A percentile compares a stretch with the other conserved stretches of the same genome.
These are phyloP conservation scores for Drosophila saltans DNA, from an alignment of 1,140 invertebrate genomes.

Conservation along the genomic window DNA sequence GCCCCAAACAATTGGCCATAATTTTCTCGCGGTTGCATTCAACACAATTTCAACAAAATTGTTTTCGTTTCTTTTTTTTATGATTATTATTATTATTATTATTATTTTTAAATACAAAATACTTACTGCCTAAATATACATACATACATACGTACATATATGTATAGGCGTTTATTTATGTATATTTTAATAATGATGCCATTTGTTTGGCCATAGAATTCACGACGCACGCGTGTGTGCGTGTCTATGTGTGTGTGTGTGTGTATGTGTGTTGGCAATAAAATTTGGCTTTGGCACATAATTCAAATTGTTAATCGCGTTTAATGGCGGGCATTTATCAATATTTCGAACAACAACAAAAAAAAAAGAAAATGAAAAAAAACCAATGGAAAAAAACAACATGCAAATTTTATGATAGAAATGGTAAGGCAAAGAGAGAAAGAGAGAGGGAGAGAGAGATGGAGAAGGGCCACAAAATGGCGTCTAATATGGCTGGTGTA, in stretches of 20 bases:
- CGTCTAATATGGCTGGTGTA: slow-evolving; percentile 52
- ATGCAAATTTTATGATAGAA: slow-evolving; percentile 49
- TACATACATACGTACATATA: too few relatives aligned
- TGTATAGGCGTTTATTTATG: slow-evolving; percentile 45
- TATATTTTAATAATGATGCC: slow-evolving; percentile 79
- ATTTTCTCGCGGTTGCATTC: slow-evolving; percentile 79
- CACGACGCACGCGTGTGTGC: slow-evolving; percentile 21
- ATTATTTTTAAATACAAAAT: slow-evolving; percentile 49
- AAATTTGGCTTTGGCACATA: slow-evolving; percentile 81
- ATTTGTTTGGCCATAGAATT: slow-evolving; percentile 79
- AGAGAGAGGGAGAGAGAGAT: background rate
- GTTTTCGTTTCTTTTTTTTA: slow-evolving; percentile 43
- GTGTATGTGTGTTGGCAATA: slow-evolving; percentile 65
- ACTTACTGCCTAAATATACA: slow-evolving; percentile 4
- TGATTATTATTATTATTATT: background rate
- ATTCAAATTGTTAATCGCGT: slow-evolving; percentile 82
- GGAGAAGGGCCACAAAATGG: slow-evolving; percentile 54
- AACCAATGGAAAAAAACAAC: slow-evolving; percentile 24
- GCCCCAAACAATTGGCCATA: slow-evolving; percentile 74
- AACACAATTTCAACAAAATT: slow-evolving; percentile 62
- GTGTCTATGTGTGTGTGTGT: background rate
- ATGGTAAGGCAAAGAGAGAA: background rate
- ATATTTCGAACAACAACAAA: slow-evolving; percentile 57
- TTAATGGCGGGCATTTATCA: slow-evolving; percentile 80
- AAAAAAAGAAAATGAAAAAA: background rate